Evolutionary conservation across 2,797 vertebrate genomes (phyloP), one percentile per base, ranked within the genome.

Genomic region (Tragopan temminckii): DNA sequence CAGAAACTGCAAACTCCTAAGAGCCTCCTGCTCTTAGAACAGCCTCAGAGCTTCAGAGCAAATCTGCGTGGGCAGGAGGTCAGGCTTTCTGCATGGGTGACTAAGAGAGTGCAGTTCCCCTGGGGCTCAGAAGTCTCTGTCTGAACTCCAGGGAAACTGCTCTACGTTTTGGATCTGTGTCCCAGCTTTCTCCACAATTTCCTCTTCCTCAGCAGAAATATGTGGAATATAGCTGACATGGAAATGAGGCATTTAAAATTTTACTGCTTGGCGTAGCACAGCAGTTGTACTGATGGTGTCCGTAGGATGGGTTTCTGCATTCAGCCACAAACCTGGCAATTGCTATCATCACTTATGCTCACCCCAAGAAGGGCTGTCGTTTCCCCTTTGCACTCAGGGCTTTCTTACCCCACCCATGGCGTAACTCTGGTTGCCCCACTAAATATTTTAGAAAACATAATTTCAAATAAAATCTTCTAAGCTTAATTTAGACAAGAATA

Each of bases 361-460:
- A 12, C 64, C 59, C 35, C 11, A 40, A 4, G 19, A n/a, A 62
- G 5, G 46, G 18, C 29, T 35, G 35, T 27, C 9, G 0, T 16
- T 88, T 70, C 70, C 31, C 74, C 71, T 78, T 83, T 78, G 50
- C 70, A 0, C 68, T 66, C 53, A 21, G 61, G 52, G 6, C 43
- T 78, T 58, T 53, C 63, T 76, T 64, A 62, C 23, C 46, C 84
- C 33, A 13, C n/a, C 29, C 13, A 1, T 94, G 93, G 95, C 89
- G 93, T 63, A 88, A 71, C 40, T 93, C 71, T 50, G 67, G 92
- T 95, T 93, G 82, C 85, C 82, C 79, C 69, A 61, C 61, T 84
- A 78, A 94, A 31, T 90, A 79, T 97, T 97, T 94, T 88, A 94
- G 93, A 93, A 97, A 97, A 94, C 89, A 94, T 91, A 69, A 33